Percentiles rank a stretch among this genome's conserved stretches.
phyloP scores from a whole-genome alignment of 2,113 vertebrate species.

The Ammodytes dubius region DNA sequence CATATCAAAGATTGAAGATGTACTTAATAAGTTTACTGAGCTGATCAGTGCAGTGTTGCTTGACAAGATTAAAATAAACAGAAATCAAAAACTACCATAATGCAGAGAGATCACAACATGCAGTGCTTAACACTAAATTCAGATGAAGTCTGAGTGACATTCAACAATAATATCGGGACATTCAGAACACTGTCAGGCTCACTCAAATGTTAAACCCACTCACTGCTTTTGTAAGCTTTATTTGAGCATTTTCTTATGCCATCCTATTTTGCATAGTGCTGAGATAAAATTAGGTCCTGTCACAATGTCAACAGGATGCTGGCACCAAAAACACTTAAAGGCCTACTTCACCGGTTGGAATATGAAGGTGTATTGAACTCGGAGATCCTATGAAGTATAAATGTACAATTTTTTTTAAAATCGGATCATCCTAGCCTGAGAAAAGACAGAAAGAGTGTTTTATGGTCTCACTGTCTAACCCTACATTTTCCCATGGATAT shows the following conservation, averaged over 20 bases:
- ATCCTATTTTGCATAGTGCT: accelerated
- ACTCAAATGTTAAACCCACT: not conserved
- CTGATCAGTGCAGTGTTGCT: not conserved
- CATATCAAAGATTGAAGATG: not conserved
- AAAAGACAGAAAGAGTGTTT: too few species aligned
- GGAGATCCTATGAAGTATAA: too few species aligned
- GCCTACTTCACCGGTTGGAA: too few species aligned
- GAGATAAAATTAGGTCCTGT: not conserved
- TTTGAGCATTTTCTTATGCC: not conserved
- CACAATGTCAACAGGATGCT: not conserved
- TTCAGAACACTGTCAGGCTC: not conserved
- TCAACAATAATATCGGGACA: not conserved
- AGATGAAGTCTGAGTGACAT: not conserved
- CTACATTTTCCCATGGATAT: too few species aligned
- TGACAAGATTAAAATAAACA: not conserved
- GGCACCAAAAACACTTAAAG: not conserved
- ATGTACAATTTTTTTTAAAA: too few species aligned
- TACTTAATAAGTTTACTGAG: not conserved
- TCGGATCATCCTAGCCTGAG: too few species aligned
- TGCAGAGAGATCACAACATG: not conserved
- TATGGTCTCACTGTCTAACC: too few species aligned
- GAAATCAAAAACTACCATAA: not conserved
- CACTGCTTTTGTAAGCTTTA: not conserved
- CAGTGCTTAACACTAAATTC: not conserved
- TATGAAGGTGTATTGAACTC: too few species aligned